Percentiles rank a stretch among this genome's conserved stretches.
These are phyloP conservation scores for Polypterus senegalus DNA, from an alignment of 2,113 vertebrate genomes.

Conservation along the genomic window DNA sequence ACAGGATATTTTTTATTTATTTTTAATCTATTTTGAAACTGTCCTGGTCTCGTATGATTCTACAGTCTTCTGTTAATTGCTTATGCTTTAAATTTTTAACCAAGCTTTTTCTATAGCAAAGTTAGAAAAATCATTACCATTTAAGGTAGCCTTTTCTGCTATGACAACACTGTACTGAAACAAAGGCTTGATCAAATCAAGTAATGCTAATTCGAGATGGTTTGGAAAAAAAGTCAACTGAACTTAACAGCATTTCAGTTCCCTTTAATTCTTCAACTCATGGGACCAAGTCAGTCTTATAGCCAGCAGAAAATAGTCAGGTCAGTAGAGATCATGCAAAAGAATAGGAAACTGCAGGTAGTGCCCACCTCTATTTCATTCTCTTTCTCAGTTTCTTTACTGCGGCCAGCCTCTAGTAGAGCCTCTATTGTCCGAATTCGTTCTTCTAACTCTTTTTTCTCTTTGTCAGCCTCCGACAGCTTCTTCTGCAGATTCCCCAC, in stretches of 20 bases:
- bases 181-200: too few relatives aligned
- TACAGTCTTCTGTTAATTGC: too few relatives aligned
- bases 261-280: not conserved
- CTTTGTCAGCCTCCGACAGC: constrained; percentile 47
- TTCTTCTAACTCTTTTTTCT: constrained; percentile 62
- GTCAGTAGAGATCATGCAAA: not conserved
- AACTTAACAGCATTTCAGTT: not conserved
- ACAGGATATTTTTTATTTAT: too few relatives aligned
- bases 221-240: too few relatives aligned
- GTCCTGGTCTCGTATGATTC: too few relatives aligned
- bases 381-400: constrained; percentile 38
- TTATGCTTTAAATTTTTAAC: too few relatives aligned
- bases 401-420: constrained; percentile 67
- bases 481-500: constrained; percentile 49
- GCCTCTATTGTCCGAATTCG: constrained; percentile 63
- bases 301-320: not conserved
- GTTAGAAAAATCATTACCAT: too few relatives aligned
- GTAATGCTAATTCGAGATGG: too few relatives aligned
- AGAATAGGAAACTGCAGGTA: not conserved
- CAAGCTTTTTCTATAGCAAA: too few relatives aligned
- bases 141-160: too few relatives aligned
- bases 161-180: too few relatives aligned
- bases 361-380: constrained; percentile 44
- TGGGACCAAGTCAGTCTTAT: not conserved
- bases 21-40: too few relatives aligned